Conservation (phyloP, 2,113 vertebrate species). For the Gavia stellata region DNA sequence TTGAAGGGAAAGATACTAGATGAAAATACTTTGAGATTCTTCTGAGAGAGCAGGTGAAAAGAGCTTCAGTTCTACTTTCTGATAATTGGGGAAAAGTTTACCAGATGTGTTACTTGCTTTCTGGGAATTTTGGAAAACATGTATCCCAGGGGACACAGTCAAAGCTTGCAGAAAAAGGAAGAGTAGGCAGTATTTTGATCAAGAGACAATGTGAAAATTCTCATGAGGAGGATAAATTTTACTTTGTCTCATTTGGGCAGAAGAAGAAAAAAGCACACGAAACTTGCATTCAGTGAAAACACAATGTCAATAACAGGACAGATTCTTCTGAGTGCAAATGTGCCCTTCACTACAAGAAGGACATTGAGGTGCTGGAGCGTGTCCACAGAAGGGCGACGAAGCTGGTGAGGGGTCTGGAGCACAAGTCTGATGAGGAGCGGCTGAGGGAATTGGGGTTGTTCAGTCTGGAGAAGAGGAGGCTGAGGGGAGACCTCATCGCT, state of each 20-base stretch:
- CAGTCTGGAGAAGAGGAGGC: too few species aligned
- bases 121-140: not conserved
- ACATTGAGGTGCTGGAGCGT: too few species aligned
- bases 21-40: not conserved
- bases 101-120: not conserved
- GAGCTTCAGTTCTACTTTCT: not conserved
- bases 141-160: not conserved
- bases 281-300: not conserved
- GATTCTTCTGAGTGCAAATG: not conserved
- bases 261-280: not conserved
- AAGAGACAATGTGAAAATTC: not conserved
- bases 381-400: too few species aligned
- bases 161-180: not conserved
- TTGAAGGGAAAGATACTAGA: not conserved
- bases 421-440: too few species aligned
- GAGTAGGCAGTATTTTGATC: not conserved
- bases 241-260: not conserved
- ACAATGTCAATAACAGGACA: not conserved
- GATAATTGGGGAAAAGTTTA: not conserved
- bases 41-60: not conserved
- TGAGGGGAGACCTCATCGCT: too few species aligned
- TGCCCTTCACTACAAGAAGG: too few species aligned
- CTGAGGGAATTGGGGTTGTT: too few species aligned
- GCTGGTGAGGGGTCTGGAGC: too few species aligned
- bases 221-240: not conserved